These are phyloP conservation scores for Ophthalmolycus amberensis DNA, from an alignment of 2,113 vertebrate genomes.

Conservation along the genomic window DNA sequence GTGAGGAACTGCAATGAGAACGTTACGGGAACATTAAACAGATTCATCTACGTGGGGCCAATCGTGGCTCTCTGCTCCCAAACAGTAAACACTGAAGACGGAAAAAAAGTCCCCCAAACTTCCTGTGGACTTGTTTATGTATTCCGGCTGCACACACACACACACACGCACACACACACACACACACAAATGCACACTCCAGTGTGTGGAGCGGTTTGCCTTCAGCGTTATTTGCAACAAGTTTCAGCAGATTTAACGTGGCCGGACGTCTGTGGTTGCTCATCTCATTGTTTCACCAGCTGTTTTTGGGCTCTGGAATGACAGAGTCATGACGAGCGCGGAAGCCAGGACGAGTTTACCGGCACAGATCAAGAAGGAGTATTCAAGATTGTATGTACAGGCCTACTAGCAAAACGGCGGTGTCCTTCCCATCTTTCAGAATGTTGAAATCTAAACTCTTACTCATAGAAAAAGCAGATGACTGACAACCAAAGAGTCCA, in stretches of 20 bases:
- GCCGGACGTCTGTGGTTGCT: not conserved
- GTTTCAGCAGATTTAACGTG: conserved; percentile 16
- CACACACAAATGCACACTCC: too few relatives aligned
- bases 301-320: not conserved
- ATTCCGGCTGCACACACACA: not conserved
- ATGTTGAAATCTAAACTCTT: not conserved
- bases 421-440: not conserved
- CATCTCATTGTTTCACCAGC: not conserved
- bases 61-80: not conserved
- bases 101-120: conserved; percentile 17
- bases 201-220: not conserved
- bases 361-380: too few relatives aligned
- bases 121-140: conserved; percentile 43
- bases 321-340: not conserved
- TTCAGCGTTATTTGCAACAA: not conserved
- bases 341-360: not conserved
- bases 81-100: conserved; percentile 5
- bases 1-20: not conserved
- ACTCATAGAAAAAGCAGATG: not conserved
- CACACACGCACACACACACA: too few relatives aligned
- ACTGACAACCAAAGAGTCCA: not conserved
- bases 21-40: not conserved
- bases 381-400: not conserved
- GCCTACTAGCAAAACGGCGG: not conserved
- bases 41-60: not conserved